phyloP scores from a whole-genome alignment of 2,888 invertebrate genomes.

The Archips xylosteana region DNA sequence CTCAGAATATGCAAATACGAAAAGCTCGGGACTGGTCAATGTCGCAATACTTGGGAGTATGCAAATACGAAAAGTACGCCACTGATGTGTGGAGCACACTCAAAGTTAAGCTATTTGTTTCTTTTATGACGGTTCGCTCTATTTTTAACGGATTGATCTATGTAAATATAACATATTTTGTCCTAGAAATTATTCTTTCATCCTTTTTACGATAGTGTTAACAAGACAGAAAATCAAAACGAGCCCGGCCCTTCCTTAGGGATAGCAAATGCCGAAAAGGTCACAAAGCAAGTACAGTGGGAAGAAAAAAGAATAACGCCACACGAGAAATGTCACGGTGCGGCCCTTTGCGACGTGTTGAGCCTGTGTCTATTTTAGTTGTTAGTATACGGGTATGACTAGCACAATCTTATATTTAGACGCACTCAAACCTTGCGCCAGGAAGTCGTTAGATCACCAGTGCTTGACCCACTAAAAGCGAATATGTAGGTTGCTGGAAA shows the following conservation, averaged over 20 bases:
- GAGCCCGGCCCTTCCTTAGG: conserved; percentile 24
- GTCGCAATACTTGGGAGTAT: conserved; percentile 17
- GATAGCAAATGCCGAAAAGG: conserved; percentile 44
- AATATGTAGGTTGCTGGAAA: conserved; percentile 61
- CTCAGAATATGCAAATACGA: conserved; percentile 20
- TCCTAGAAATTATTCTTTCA: neutral
- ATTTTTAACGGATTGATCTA: neutral
- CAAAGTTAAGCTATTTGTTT: neutral
- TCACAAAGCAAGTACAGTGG: conserved; percentile 47
- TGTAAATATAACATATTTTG: neutral
- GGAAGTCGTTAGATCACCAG: conserved; percentile 68
- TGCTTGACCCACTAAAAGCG: conserved; percentile 66
- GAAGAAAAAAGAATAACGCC: conserved; percentile 23
- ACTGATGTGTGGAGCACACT: neutral
- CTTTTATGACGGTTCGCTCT: neutral
- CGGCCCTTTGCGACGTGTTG: conserved; percentile 51
- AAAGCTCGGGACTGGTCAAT: conserved; percentile 8
- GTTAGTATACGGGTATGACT: conserved; percentile 51
- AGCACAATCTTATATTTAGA: conserved; percentile 65
- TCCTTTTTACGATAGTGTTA: conserved; percentile 20
- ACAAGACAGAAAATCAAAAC: conserved; percentile 30
- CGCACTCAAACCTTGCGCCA: conserved; percentile 60
- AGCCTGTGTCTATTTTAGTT: conserved; percentile 55
- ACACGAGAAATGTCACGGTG: conserved; percentile 36
- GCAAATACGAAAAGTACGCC: conserved; percentile 19